Base-by-base conservation (phyloP, 1,140 invertebrate species). In the Euwallacea fornicatus region DNA sequence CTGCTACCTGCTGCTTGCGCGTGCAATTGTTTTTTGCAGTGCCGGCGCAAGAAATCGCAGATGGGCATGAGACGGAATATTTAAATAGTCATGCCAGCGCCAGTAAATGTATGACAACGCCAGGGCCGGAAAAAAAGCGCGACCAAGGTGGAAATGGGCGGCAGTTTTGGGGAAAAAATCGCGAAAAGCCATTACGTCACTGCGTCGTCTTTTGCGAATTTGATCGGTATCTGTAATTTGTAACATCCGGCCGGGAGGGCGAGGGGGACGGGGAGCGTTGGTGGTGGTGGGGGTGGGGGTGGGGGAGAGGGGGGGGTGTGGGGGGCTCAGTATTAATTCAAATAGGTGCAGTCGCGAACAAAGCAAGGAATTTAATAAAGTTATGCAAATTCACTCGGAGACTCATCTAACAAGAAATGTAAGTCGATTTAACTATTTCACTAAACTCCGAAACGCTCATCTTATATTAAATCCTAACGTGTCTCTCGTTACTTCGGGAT, bases 1-100 rank as follows among this genome's bases (percentile, higher is more conserved):
- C 76, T 76, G 74, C 79, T 80, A 80, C 79, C 78, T 80, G 79
- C 78, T 79, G 79, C 79, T 78, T 74, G 73, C 44, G 33, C 62
- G 59, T 13, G 55, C 42, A 50, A 59, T 66, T 76, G 63, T 66
- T 71, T 71, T 66, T 50, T 41, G n/a, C 53, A 47, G 33, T 71
- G 62, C 61, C 68, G 43, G 33, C 59, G 60, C 50, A 61, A 56
- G 68, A 64, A 62, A 70, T 71, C 62, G 61, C 53, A 66, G 69
- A 66, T 65, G 69, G 15, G 11, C 8, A 62, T 50, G 66, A 47
- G 54, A 67, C 13, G 54, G 46, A 59, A 59, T 67, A 67, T 67
- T 67, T 67, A 67, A 67, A 67, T 59, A 16, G 56, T 16, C 13
- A 47, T 44, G 21, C 15, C 7, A n/a, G 55, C 21, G 46, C 46